These are phyloP conservation scores for Propithecus coquereli DNA, from an alignment of 2,113 vertebrate species.

Conservation along the genomic window DNA sequence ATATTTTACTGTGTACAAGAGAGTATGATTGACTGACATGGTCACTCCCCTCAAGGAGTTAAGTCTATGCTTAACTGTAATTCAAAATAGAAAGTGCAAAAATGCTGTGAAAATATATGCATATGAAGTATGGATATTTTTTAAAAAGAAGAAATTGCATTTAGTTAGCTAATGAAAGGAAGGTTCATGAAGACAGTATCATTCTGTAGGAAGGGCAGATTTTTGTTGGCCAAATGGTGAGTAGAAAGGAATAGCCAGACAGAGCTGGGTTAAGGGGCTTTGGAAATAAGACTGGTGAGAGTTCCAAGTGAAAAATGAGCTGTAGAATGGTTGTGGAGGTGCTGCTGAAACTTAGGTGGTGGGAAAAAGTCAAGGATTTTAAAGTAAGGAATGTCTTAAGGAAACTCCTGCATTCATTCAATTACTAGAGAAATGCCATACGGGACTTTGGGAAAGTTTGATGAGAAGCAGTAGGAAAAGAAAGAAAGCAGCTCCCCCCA, in stretches of 20 bases:
- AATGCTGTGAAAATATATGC: not conserved
- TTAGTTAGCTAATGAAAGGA: not conserved
- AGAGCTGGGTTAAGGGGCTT: not conserved
- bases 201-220: not conserved
- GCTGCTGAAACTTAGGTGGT: not conserved
- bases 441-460: not conserved
- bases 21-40: not conserved
- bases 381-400: not conserved
- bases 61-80: not conserved
- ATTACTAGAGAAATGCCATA: not conserved
- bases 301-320: not conserved
- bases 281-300: not conserved
- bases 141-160: not conserved
- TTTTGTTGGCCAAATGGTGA: not conserved
- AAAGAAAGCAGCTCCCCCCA: not conserved
- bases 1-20: not conserved
- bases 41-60: not conserved
- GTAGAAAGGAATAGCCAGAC: not conserved
- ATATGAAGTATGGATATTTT: not conserved
- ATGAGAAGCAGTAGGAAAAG: not conserved
- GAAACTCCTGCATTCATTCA: not conserved
- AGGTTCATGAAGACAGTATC: not conserved
- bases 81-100: not conserved
- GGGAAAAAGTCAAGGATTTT: not conserved
- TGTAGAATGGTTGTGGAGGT: not conserved